These are phyloP conservation scores for Myanophis thanlyinensis DNA, from an alignment of 2,113 vertebrate species.

Conservation along the genomic window DNA sequence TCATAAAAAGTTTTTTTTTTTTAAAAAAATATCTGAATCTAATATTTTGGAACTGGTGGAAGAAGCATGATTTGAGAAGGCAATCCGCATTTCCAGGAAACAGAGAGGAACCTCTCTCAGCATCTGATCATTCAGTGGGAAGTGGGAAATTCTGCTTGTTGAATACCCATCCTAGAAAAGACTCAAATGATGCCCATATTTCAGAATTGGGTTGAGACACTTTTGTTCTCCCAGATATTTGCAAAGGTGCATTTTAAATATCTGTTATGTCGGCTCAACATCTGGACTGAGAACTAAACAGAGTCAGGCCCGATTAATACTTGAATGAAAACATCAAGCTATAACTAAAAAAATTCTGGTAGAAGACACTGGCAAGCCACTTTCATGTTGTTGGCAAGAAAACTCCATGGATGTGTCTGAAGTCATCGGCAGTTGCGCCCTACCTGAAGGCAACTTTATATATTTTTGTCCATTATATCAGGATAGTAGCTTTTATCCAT, in stretches of 20 bases:
- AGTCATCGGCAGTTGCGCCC: neutral
- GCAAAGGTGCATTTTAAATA: neutral
- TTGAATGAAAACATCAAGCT: neutral
- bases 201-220: neutral
- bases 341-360: neutral
- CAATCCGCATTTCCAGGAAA: neutral
- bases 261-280: neutral
- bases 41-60: neutral
- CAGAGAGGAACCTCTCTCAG: neutral
- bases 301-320: neutral
- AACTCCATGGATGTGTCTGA: neutral
- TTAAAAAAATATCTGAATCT: no score
- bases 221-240: neutral
- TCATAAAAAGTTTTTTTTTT: no score
- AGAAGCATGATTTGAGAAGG: neutral
- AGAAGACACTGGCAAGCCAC: neutral
- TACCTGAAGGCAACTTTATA: neutral
- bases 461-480: neutral
- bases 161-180: neutral
- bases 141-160: neutral
- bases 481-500: neutral
- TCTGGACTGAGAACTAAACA: neutral
- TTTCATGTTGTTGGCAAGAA: neutral
- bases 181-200: neutral
- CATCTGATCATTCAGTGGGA: neutral